Evolutionary conservation across 2,888 invertebrate species (phyloP), one percentile per base, ranked within the genome.

Genomic region (Dastarcus helophoroides): DNA sequence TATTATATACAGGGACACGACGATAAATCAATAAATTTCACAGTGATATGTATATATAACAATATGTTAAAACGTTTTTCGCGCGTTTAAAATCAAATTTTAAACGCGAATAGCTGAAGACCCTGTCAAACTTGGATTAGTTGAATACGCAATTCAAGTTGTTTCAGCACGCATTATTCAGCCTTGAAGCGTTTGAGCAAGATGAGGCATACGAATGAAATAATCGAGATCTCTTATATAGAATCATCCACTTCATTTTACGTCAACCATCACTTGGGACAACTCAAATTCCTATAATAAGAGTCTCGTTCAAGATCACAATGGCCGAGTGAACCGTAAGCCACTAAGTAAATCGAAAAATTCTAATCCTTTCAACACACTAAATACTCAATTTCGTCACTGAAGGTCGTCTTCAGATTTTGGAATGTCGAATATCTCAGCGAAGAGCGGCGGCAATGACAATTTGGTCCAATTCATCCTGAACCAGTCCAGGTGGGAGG

Each of bases 351-450:
- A n/a, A n/a, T n/a, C n/a, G n/a, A n/a, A n/a, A n/a, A n/a, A n/a
- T n/a, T n/a, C n/a, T 19, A 7, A 19, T 19, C 19, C n/a, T 19
- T 19, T 19, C 6, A 19, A 19, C 6, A 19, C 19, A 19, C 6
- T 7, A 7, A 19, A 19, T 19, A 19, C 6, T 7, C 19, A 7
- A 19, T 19, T 6, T 6, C 30, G 47, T 60, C 56, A 62, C 57
- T 62, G 61, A 33, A 62, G 56, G 55, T 80, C 80, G 52, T 80
- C 81, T 56, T 79, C 81, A 51, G 74, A 72, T 61, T 81, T 85
- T 44, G 90, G 88, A 63, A 95, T 91, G 73, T 95, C 94, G 65
- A 91, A 95, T 49, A 94, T 90, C 65, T 95, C 95, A 17, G 93
- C 83, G 64, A 91, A 95, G 32, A 95, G 73, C 3, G 93, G 90